Evolutionary conservation across 2,113 vertebrate species (phyloP).

Genomic region (Myodes glareolus): DNA sequence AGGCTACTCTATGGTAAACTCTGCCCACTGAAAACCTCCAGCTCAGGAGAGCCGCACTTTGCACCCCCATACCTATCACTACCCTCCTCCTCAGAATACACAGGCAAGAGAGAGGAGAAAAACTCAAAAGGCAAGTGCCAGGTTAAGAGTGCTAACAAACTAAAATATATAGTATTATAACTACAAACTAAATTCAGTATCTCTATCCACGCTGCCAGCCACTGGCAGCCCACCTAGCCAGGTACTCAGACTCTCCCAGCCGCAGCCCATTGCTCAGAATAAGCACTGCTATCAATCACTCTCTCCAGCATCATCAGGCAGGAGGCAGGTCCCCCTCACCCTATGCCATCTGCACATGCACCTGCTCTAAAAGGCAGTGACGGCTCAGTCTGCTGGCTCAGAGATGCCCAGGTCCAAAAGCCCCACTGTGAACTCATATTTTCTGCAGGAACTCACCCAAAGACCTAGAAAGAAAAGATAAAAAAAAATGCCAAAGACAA

Average conservation of each 20-base stretch:
- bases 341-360: slow-evolving; percentile 64
- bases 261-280: slow-evolving; percentile 26
- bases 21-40: background rate
- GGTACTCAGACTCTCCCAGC: background rate
- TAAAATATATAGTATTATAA: background rate
- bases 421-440: slow-evolving; percentile 24
- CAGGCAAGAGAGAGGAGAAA: background rate
- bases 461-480: slow-evolving; percentile 31
- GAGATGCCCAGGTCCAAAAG: slow-evolving; percentile 19
- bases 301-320: slow-evolving; percentile 46
- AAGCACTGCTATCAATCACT: slow-evolving; percentile 61
- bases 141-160: background rate
- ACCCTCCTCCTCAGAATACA: background rate
- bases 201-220: background rate
- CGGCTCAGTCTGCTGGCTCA: slow-evolving; percentile 43
- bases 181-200: background rate
- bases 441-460: slow-evolving; percentile 55
- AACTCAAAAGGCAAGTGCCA: background rate
- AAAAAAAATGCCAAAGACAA: background rate
- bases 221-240: background rate
- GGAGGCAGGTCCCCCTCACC: slow-evolving; percentile 54
- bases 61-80: background rate
- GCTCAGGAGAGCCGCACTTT: background rate
- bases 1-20: background rate
- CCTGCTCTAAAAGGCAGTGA: slow-evolving; percentile 65